These are phyloP conservation scores for Papilio xuthus DNA, from an alignment of 1,140 invertebrate species.

Conservation along the genomic window DNA sequence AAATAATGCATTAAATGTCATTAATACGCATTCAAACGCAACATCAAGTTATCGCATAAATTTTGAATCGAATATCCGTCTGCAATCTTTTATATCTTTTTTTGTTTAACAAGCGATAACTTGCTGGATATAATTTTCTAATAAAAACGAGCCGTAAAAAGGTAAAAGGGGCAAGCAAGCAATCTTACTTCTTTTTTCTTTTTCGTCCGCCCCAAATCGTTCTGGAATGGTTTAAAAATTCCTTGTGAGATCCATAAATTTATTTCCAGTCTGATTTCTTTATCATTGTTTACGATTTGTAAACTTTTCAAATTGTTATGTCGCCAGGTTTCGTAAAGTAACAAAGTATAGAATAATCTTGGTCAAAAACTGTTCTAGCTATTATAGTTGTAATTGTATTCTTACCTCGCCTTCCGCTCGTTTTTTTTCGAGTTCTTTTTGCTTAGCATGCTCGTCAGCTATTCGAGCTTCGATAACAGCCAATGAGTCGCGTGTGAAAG, in stretches of 20 bases:
- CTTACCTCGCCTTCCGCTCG: slow-evolving; percentile 96
- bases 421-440: slow-evolving; percentile 97
- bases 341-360: background rate
- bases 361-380: background rate
- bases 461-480: slow-evolving; percentile 96
- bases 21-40: slow-evolving; percentile 72
- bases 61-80: slow-evolving; percentile 62
- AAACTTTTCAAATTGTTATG: background rate
- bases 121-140: slow-evolving; percentile 70
- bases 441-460: slow-evolving; percentile 96
- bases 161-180: slow-evolving; percentile 81
- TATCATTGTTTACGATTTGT: background rate
- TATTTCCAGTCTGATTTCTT: slow-evolving; percentile 19
- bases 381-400: background rate
- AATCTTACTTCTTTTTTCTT: slow-evolving; percentile 98
- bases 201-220: slow-evolving; percentile 95
- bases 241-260: slow-evolving; percentile 61
- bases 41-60: slow-evolving; percentile 75
- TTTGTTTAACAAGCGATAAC: slow-evolving; percentile 75
- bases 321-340: background rate
- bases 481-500: slow-evolving; percentile 98
- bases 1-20: slow-evolving; percentile 69
- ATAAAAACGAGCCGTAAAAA: slow-evolving; percentile 78
- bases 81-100: slow-evolving; percentile 52
- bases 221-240: slow-evolving; percentile 86